phyloP scores from a whole-genome alignment of 2,113 vertebrate genomes.

The Camarhynchus parvulus region DNA sequence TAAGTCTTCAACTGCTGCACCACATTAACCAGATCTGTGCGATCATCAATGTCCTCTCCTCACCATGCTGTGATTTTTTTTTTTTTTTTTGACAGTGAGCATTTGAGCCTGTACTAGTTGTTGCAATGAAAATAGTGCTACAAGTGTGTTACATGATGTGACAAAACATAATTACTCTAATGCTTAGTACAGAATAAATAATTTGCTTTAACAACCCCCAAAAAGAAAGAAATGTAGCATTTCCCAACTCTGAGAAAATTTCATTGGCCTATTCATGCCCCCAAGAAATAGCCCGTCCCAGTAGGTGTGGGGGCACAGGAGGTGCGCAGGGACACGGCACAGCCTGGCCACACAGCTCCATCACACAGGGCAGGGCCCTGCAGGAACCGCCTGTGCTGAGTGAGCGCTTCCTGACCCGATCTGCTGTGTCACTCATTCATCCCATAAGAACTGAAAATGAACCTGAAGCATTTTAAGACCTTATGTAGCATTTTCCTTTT shows the following conservation, averaged over 20 bases:
- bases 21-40: background rate
- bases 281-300: accelerated
- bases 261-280: background rate
- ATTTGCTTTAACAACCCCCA: background rate
- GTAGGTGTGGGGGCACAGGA: accelerated
- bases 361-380: background rate
- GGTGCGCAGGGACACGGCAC: accelerated
- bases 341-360: accelerated
- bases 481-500: background rate
- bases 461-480: background rate
- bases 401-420: background rate
- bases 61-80: background rate
- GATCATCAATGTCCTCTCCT: background rate
- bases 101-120: background rate
- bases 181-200: background rate
- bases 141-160: background rate
- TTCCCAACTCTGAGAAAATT: background rate
- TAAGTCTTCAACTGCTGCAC: background rate
- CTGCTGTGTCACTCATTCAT: background rate
- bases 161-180: background rate
- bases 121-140: background rate
- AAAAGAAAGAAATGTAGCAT: background rate
- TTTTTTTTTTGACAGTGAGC: background rate
- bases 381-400: background rate
- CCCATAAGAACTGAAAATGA: background rate